Evolutionary conservation across 92 coral and sea anemone species (phyloP).

Genomic region (Desmophyllum pertusum): DNA sequence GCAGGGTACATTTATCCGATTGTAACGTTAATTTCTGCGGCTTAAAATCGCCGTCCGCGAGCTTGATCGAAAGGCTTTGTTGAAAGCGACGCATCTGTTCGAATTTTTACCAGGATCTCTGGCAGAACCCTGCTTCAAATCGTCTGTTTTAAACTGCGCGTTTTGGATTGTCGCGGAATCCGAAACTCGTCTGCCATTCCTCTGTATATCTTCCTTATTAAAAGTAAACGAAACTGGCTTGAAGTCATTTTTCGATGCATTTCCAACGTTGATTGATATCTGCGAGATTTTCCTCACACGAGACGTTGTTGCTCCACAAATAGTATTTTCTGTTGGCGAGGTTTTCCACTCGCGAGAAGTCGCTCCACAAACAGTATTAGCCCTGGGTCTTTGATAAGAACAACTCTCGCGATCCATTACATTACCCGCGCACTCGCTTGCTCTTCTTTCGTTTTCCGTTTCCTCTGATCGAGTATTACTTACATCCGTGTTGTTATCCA

Average conservation of each 20-base stretch:
- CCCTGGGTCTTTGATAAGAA: conserved; percentile 9
- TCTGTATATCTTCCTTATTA: conserved; percentile 17
- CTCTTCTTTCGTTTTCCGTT: neutral
- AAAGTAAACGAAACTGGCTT: conserved; percentile 50
- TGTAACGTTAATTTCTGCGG: conserved; percentile 64
- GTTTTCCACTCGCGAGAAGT: no score
- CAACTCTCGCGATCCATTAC: neutral
- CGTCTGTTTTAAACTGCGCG: neutral
- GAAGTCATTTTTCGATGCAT: conserved; percentile 21
- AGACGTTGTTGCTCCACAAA: conserved; percentile 12
- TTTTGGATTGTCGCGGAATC: neutral
- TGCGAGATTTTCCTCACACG: conserved; percentile 11
- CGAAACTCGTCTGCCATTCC: neutral
- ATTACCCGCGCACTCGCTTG: neutral
- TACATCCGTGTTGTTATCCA: neutral
- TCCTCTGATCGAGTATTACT: neutral
- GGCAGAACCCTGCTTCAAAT: neutral
- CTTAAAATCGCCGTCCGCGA: conserved; percentile 21
- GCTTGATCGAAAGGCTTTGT: neutral
- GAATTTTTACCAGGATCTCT: neutral
- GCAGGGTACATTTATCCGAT: conserved; percentile 44
- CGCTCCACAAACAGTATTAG: conserved; percentile 30
- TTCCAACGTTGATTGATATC: conserved; percentile 23
- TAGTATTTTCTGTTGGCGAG: no score
- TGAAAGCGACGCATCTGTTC: neutral